Evolutionary conservation across 1,140 invertebrate species (phyloP).

Genomic region (Arion vulgaris): DNA sequence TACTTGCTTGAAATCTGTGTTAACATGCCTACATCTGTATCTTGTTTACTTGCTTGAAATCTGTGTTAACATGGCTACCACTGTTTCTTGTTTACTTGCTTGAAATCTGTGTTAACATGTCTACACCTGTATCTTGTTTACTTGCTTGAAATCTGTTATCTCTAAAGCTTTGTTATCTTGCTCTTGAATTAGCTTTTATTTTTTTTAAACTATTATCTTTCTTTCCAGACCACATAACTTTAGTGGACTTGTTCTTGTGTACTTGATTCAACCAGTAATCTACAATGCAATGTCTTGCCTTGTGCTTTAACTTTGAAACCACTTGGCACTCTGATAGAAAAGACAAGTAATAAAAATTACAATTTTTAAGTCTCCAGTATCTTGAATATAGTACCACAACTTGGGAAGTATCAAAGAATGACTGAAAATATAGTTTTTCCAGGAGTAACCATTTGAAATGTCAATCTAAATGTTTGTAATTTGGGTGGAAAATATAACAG

Average conservation of each 20-base stretch:
- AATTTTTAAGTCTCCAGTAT: no score
- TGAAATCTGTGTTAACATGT: neutral
- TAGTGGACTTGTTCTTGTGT: neutral
- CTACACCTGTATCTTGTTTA: no score
- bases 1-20: no score
- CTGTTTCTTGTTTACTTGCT: slow-evolving; percentile 22
- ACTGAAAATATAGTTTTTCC: neutral
- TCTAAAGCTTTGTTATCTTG: no score
- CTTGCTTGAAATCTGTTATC: slow-evolving; percentile 28
- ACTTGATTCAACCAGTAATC: slow-evolving; percentile 29
- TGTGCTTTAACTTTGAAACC: slow-evolving; percentile 40
- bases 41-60: slow-evolving; percentile 40
- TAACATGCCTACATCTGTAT: no score
- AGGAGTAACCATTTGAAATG: neutral
- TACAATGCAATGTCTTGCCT: slow-evolving; percentile 12
- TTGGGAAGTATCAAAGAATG: slow-evolving; percentile 32
- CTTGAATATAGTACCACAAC: no score
- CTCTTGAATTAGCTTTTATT: slow-evolving; percentile 12
- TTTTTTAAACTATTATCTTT: slow-evolving; percentile 11
- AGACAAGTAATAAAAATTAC: slow-evolving; percentile 16
- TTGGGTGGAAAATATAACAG: no score
- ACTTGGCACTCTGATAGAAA: slow-evolving; percentile 42
- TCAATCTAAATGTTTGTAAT: no score
- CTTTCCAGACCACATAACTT: slow-evolving; percentile 30
- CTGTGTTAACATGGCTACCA: neutral